Evolutionary conservation across 2,888 invertebrate species (phyloP).

Genomic region (Gastracanthus pulcherrimus): DNA sequence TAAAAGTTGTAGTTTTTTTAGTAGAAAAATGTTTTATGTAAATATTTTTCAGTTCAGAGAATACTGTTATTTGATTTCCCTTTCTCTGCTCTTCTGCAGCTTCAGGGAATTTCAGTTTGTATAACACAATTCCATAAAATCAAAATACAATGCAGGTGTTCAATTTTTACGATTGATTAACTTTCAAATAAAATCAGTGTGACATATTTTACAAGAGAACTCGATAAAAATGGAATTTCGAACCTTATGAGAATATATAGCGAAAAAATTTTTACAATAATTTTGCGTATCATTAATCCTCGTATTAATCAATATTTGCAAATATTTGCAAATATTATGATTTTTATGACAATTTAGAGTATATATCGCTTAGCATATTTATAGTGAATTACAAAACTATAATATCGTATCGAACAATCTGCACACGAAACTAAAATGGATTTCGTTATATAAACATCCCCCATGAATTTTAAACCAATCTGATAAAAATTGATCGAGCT

Average conservation of each 20-base stretch:
- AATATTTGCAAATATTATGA: too few relatives aligned
- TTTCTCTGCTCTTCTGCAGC: background rate
- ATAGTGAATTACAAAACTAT: background rate
- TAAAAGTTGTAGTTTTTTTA: background rate
- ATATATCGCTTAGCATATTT: too few relatives aligned
- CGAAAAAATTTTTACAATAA: background rate
- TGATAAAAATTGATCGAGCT: background rate
- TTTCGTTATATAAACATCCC: background rate
- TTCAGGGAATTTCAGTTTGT: constrained; percentile 33
- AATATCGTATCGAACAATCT: background rate
- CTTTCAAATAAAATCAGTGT: constrained; percentile 34
- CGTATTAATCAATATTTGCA: too few relatives aligned
- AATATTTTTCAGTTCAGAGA: constrained; percentile 36
- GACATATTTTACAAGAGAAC: constrained; percentile 12
- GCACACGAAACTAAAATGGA: background rate
- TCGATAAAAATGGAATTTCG: background rate
- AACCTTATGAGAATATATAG: background rate
- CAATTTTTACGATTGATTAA: constrained; percentile 46
- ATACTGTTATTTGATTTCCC: constrained; percentile 7
- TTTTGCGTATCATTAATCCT: too few relatives aligned
- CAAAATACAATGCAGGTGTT: constrained; percentile 39
- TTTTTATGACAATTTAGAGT: too few relatives aligned
- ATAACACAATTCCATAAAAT: constrained; percentile 29
- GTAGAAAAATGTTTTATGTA: constrained; percentile 8
- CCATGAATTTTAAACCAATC: background rate